Evolutionary conservation across 2,113 vertebrate genomes (phyloP).

Genomic region (Scytalopus superciliaris): DNA sequence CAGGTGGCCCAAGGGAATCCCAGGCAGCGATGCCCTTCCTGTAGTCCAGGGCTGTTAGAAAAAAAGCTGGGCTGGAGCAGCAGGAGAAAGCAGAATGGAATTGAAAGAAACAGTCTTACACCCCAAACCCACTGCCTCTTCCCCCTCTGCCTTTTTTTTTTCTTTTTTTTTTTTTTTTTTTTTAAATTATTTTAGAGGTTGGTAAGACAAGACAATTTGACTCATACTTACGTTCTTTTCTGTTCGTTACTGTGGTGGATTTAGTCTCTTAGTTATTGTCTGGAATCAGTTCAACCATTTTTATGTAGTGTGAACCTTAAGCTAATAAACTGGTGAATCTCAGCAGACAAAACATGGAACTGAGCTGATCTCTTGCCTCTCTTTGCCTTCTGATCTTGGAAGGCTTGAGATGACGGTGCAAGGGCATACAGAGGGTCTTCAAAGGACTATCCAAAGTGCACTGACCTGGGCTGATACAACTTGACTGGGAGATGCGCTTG

Average conservation of each 20-base stretch:
- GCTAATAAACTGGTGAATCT: neutral
- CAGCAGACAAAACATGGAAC: neutral
- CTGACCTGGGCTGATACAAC: neutral
- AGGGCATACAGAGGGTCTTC: neutral
- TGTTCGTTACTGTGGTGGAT: neutral
- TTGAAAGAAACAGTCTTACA: neutral
- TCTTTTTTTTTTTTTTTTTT: neutral
- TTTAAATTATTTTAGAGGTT: neutral
- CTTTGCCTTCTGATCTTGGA: neutral
- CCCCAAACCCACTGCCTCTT: fast-evolving
- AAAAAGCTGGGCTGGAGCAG: fast-evolving
- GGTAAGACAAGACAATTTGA: neutral
- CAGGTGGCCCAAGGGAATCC: neutral
- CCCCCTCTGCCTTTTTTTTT: neutral
- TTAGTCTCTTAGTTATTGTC: neutral
- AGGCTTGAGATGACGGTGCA: neutral
- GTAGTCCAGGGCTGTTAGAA: neutral
- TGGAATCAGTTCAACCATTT: neutral
- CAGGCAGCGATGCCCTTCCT: neutral
- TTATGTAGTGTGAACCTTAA: neutral
- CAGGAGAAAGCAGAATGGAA: neutral
- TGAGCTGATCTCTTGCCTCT: neutral
- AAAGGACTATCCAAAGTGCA: fast-evolving
- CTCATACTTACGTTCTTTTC: neutral
- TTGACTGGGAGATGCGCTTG: neutral